phyloP scores from a whole-genome alignment of 2,797 vertebrate genomes.

The Petrocephalus sullivani region DNA sequence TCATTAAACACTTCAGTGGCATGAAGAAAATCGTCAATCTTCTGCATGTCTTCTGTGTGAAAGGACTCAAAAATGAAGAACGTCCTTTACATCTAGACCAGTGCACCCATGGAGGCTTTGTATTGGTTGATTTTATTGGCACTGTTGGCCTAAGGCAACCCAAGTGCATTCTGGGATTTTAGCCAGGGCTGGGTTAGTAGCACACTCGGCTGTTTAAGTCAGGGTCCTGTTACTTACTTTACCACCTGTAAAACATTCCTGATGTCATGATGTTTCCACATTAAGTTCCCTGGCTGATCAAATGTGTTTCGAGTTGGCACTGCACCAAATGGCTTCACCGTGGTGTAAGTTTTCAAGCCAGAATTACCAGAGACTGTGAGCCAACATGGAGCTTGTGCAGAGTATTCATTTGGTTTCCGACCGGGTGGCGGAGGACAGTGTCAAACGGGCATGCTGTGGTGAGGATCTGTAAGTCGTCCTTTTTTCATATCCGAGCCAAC shows the following conservation, averaged over 20 bases:
- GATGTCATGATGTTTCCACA: neutral
- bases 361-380: neutral
- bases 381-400: neutral
- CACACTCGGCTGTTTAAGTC: neutral
- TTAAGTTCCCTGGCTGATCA: neutral
- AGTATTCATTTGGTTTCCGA: neutral
- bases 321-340: neutral
- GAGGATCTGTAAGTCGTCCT: neutral
- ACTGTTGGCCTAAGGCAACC: neutral
- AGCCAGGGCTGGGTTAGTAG: neutral
- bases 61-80: neutral
- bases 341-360: neutral
- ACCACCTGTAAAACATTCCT: neutral
- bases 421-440: neutral
- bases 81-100: neutral
- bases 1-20: neutral
- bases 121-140: neutral
- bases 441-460: neutral
- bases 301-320: neutral
- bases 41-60: neutral
- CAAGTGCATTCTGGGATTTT: neutral
- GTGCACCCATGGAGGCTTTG: neutral
- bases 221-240: neutral
- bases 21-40: neutral
- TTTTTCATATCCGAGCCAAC: neutral